Base-by-base conservation (phyloP, 2,797 vertebrate species). In the Sebastes hubbsi region DNA sequence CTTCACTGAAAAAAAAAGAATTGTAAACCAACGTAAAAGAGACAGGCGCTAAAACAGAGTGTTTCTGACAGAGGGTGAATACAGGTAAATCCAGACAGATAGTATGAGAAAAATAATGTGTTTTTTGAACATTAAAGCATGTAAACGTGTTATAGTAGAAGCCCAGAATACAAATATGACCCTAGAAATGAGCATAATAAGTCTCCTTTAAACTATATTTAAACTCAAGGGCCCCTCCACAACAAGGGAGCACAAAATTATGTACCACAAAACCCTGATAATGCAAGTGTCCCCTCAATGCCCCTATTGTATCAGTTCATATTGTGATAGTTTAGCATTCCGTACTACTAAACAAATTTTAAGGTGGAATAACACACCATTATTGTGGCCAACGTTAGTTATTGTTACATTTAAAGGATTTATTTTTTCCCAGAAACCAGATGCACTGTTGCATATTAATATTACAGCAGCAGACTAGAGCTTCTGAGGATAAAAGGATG, bases 401-500 rank as follows among this genome's bases (percentile, higher is more conserved):
- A 29, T 59, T n/a, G 10, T 73, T 54, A 32, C 36, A 68, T 69
- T 14, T 68, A 2, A 25, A 69, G 24, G 11, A 25, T 27, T 25
- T 34, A 6, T 46, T 55, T 20, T 49, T n/a, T 4, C 4, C 11
- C 16, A 54, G 11, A 59, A 74, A 63, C 13, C 49, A 83, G 70
- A 70, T 60, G 32, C 27, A 38, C 49, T 27, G n/a, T 60, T 61
- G 42, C 22, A 49, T 70, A 49, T 74, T 60, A 56, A 71, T 30
- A 58, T 49, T 29, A 25, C 36, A 30, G 78, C 24, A 6, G 14
- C 49, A 49, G 70, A 80, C 75, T 30, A 77, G 67, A 71, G 77
- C 78, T 56, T 54, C 9, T 36, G 59, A 70, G 77, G 84, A 87
- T 88, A 82, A 86, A 89, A 86, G 88, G 49, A 56, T 10, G 25